Evolutionary conservation across 2,113 vertebrate species (phyloP).

Genomic region (Panurus biarmicus): DNA sequence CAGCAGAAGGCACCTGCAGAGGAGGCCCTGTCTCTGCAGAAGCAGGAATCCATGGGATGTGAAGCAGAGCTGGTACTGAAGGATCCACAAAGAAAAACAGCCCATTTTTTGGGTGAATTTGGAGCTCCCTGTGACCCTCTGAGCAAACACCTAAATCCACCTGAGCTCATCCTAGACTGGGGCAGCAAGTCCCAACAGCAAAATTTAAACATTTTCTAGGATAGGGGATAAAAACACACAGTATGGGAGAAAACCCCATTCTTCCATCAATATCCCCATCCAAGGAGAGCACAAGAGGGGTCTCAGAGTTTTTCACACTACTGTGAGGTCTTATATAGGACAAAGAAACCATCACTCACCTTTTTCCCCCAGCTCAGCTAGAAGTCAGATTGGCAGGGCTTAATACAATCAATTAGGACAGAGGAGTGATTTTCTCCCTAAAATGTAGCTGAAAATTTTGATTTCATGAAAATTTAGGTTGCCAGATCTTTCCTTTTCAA

Average conservation of each 20-base stretch:
- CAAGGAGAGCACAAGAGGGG: not conserved
- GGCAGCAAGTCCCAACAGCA: not conserved
- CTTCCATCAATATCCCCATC: not conserved
- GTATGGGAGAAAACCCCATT: not conserved
- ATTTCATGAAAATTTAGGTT: not conserved
- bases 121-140: not conserved
- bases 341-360: not conserved
- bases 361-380: not conserved
- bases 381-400: not conserved
- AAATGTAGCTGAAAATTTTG: not conserved
- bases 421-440: not conserved
- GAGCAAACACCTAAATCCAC: not conserved
- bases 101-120: not conserved
- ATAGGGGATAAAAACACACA: not conserved
- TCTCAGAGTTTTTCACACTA: not conserved
- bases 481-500: slow-evolving; percentile 12
- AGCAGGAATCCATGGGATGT: not conserved
- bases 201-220: not conserved
- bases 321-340: not conserved
- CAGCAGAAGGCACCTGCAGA: not conserved
- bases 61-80: not conserved
- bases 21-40: not conserved
- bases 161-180: not conserved
- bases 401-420: not conserved
- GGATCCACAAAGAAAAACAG: accelerated